These are phyloP conservation scores for Seriola quinqueradiata DNA, from an alignment of 2,113 vertebrate genomes.

Conservation along the genomic window DNA sequence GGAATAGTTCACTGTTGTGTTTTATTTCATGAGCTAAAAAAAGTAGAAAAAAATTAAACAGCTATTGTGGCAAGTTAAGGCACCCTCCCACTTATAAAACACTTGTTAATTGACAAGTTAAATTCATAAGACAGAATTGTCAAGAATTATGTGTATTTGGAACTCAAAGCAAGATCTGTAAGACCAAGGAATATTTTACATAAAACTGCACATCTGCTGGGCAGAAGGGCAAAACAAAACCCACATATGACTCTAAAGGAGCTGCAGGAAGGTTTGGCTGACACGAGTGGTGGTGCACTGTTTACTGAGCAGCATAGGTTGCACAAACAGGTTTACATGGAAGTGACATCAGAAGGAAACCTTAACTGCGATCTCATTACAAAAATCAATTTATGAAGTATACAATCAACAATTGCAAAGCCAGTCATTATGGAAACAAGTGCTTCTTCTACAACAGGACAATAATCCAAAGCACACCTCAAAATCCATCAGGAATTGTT, in stretches of 20 bases:
- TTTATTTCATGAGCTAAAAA: background rate
- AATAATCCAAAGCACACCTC: background rate
- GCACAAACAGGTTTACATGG: background rate
- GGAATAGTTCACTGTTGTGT: background rate
- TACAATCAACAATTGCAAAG: background rate
- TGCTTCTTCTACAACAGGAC: background rate
- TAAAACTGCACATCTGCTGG: background rate
- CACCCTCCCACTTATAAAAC: background rate
- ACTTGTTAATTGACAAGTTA: background rate
- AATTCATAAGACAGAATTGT: background rate
- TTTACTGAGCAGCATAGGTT: background rate
- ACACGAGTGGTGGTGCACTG: background rate
- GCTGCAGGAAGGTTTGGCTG: background rate
- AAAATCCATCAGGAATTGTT: background rate
- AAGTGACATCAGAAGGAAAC: slow-evolving; percentile 1
- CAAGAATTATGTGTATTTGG: background rate
- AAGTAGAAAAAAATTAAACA: background rate
- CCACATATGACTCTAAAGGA: background rate
- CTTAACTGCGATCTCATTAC: background rate
- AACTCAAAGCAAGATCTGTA: background rate
- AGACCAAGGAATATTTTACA: background rate
- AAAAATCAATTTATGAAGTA: background rate
- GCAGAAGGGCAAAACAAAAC: background rate
- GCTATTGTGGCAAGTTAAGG: background rate
- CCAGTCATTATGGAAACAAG: no score